Base-by-base conservation (phyloP, 2,888 invertebrate genomes). In the Napeogenes sylphis region DNA sequence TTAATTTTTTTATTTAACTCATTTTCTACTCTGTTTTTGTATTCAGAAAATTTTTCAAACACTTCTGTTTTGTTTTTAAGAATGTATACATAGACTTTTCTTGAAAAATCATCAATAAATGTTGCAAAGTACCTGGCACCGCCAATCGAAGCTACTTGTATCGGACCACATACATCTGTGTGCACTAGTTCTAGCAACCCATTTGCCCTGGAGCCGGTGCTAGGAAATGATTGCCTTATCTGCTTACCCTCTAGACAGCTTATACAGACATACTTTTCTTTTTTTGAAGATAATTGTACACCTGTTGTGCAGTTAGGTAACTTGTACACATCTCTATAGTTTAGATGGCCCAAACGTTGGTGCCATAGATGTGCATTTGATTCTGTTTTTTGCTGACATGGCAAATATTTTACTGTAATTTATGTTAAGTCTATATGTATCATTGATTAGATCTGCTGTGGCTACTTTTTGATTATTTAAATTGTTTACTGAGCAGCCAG, bases 101-200 rank as follows among this genome's bases (percentile, higher is more conserved):
- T 56, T 10, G 63, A 56, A 10, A 42, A 66, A 47, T 67, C 70
- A 59, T 68, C 68, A 4, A 70, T 56, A 58, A 68, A 70, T 1
- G 62, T 65, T 10, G 63, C 4, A 56, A 65, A 68, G 32, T 68
- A 67, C 35, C 55, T 59, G n/a, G 61, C 56, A n/a, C 21, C 21
- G 21, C 21, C 21, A 21, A 21, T 21, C 21, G 21, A 21, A 21
- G 21, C 21, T 62, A 21, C 21, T 21, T 21, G 21, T 21, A 21
- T 21, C 21, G 21, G 21, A 21, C 21, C 21, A 21, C 21, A 69
- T 8, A 69, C 55, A 51, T 66, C 69, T 21, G 62, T 58, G 21
- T 63, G 63, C 6, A 68, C 74, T 72, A 64, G 68, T 70, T 66
- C 68, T 45, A 62, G 53, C 13, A 38, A 35, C 13, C 69, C 73